phyloP scores from a whole-genome alignment of 2,888 invertebrate species.

The Pristionchus japonicus region DNA sequence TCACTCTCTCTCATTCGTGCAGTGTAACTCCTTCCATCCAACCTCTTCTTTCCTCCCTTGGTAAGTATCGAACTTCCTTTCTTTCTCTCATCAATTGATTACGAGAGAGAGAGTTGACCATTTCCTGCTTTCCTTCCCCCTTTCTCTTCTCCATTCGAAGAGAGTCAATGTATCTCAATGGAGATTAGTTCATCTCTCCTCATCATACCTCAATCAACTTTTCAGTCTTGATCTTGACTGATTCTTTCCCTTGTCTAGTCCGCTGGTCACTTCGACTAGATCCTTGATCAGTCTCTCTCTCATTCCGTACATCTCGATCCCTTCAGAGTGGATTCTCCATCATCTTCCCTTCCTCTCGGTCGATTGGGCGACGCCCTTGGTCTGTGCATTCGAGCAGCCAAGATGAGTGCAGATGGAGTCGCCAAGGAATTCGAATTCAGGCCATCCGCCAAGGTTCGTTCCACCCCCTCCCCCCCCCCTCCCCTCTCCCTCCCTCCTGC shows the following conservation, averaged over 20 bases:
- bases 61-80: slow-evolving; percentile 1
- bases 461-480: not conserved
- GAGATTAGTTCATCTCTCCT: slow-evolving; percentile 33
- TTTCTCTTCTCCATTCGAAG: not conserved
- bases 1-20: not conserved
- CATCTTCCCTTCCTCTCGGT: slow-evolving; percentile 49
- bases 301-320: not conserved
- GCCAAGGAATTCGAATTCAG: slow-evolving; percentile 71
- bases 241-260: not conserved
- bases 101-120: not conserved
- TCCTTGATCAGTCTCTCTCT: not conserved
- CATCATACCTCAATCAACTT: slow-evolving; percentile 21
- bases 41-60: not conserved
- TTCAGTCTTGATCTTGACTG: not conserved
- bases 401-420: slow-evolving; percentile 22
- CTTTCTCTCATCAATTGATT: not conserved
- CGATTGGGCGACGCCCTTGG: slow-evolving; percentile 70
- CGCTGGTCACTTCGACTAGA: not conserved
- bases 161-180: not conserved
- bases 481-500: not conserved
- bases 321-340: slow-evolving; percentile 47
- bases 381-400: slow-evolving; percentile 61
- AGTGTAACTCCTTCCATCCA: slow-evolving; percentile 8
- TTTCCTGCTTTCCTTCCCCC: slow-evolving; percentile 1
- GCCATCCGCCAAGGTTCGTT: slow-evolving; percentile 55